Evolutionary conservation across 2,797 vertebrate genomes (phyloP).

Genomic region (Macropus fuliginosus): DNA sequence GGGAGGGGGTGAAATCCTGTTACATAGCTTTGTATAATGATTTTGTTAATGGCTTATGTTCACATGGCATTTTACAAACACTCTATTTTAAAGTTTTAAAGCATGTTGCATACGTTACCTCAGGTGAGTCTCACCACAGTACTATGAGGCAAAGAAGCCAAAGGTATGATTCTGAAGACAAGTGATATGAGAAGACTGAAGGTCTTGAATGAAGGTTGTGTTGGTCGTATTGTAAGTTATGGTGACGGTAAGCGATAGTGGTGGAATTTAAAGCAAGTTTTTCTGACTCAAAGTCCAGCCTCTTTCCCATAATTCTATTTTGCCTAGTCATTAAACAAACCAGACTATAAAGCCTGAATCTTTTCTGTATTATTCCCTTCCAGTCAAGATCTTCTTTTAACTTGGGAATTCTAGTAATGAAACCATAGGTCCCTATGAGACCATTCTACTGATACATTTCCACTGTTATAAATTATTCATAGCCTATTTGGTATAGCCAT

Average conservation of each 20-base stretch:
- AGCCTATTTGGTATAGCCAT: neutral
- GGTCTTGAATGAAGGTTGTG: neutral
- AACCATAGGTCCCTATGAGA: conserved; percentile 3
- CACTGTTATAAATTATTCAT: conserved; percentile 14
- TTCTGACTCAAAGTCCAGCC: neutral
- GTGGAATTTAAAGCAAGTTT: neutral
- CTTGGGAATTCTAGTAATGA: conserved; percentile 42
- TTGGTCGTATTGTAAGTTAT: neutral
- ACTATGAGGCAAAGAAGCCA: neutral
- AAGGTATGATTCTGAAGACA: neutral
- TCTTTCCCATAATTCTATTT: neutral
- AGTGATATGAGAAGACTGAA: neutral
- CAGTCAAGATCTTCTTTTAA: conserved; percentile 23
- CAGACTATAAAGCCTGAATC: neutral
- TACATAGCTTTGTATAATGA: neutral
- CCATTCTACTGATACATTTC: conserved; percentile 34
- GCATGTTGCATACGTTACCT: neutral
- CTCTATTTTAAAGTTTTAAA: neutral
- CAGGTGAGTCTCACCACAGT: neutral
- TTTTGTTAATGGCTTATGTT: neutral
- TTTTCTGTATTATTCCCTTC: conserved; percentile 10
- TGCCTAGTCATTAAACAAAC: neutral
- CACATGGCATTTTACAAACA: neutral
- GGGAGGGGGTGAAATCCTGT: neutral
- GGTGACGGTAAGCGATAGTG: neutral